A percentile compares a stretch with the other conserved stretches of the same genome.
phyloP scores from a whole-genome alignment of 2,888 invertebrate species.

The Fissipunctia ypsillon region DNA sequence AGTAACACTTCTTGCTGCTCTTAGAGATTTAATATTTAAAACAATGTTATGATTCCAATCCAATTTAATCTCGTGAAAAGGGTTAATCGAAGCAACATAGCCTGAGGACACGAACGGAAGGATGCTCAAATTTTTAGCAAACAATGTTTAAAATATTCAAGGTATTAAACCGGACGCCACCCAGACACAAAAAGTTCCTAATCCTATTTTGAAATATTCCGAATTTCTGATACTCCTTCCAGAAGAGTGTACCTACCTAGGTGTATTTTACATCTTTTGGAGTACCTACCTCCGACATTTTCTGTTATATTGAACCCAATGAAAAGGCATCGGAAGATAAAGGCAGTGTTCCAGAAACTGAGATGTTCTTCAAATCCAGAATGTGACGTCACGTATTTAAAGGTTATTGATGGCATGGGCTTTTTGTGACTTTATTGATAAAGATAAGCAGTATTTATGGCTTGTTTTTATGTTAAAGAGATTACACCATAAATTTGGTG shows the following conservation, averaged over 20 bases:
- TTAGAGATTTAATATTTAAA: neutral
- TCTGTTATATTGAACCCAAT: slow-evolving; percentile 55
- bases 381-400: slow-evolving; percentile 35
- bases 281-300: slow-evolving; percentile 41
- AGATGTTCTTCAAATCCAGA: slow-evolving; percentile 40
- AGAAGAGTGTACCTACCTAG: slow-evolving; percentile 41
- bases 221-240: slow-evolving; percentile 42
- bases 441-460: neutral
- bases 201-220: slow-evolving; percentile 41
- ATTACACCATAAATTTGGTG: neutral
- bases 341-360: slow-evolving; percentile 45
- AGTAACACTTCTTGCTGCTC: neutral
- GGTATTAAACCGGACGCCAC: slow-evolving; percentile 42
- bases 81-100: neutral
- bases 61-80: neutral
- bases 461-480: neutral
- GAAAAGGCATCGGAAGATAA: slow-evolving; percentile 57
- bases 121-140: slow-evolving; percentile 31
- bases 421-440: slow-evolving; percentile 3
- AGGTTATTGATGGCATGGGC: slow-evolving; percentile 23
- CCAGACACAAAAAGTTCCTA: slow-evolving; percentile 45
- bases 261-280: slow-evolving; percentile 26
- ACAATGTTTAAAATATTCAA: slow-evolving; percentile 48
- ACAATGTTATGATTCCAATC: neutral
- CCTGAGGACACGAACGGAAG: slow-evolving; percentile 14